These are phyloP conservation scores for Drosophila nr. fundita DNA, from an alignment of 2,888 invertebrate genomes.

Conservation along the genomic window DNA sequence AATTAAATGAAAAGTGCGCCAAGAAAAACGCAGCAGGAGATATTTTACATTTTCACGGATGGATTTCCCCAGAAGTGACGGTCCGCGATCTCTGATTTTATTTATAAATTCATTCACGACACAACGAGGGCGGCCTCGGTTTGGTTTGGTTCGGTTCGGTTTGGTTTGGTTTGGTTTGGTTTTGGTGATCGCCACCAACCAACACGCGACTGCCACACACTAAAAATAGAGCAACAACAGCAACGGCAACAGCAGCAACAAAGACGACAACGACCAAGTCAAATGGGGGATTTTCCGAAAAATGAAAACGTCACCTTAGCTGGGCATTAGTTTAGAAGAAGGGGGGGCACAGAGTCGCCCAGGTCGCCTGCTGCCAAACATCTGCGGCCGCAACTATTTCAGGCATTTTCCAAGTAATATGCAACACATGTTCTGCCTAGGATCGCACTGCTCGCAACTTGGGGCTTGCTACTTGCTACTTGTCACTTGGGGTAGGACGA, in stretches of 20 bases:
- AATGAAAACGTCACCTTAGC: slow-evolving; percentile 77
- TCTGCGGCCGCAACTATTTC: slow-evolving; percentile 64
- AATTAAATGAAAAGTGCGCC: slow-evolving; percentile 47
- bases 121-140: slow-evolving; percentile 43
- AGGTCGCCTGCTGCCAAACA: slow-evolving; percentile 47
- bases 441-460: slow-evolving; percentile 4
- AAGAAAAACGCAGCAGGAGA: slow-evolving; percentile 76
- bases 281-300: slow-evolving; percentile 79
- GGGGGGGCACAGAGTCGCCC: slow-evolving; percentile 11
- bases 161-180: slow-evolving; percentile 1
- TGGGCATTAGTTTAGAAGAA: slow-evolving; percentile 65
- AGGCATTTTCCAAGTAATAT: slow-evolving; percentile 80
- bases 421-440: slow-evolving; percentile 71
- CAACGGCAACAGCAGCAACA: slow-evolving; percentile 17
- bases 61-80: slow-evolving; percentile 76
- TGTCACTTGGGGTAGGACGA: slow-evolving; percentile 13
- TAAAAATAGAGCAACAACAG: slow-evolving; percentile 59
- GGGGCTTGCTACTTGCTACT: not conserved
- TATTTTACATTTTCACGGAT: slow-evolving; percentile 77
- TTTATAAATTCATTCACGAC: slow-evolving; percentile 79
- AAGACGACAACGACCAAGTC: slow-evolving; percentile 37
- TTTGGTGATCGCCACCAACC: slow-evolving; percentile 13
- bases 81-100: slow-evolving; percentile 64
- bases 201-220: slow-evolving; percentile 54
- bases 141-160: not conserved